Evolutionary conservation across 2,888 invertebrate species (phyloP), one percentile per base, ranked within the genome.

Genomic region (Chymomyza amoena): DNA sequence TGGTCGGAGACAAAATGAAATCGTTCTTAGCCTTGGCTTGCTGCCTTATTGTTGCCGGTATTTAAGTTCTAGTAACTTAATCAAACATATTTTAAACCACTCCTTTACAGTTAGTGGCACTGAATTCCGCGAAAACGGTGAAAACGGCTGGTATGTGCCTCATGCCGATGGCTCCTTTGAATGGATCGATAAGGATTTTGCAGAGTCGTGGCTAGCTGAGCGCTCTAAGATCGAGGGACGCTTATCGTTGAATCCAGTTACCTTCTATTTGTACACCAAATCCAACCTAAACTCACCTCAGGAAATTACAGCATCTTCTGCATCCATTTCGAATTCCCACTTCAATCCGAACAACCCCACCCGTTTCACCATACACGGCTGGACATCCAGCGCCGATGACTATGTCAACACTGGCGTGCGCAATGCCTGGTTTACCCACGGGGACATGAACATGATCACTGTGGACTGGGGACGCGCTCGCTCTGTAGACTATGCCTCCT

Each of bases 391-490:
- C 66, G 74, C 78, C 59, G 71, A 75, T 4, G 76, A 80, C 7
- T 75, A 67, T 4, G 77, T 89, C 76, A 89, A 89, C 73, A 79
- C 77, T 36, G 78, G 80, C 0, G 85, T 91, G 7, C 88, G 87
- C 13, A 69, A 84, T 45, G 94, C 94, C 0, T 94, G 93, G 81
- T 90, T 94, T 32, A 92, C 92, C 70, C 91, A 92, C 4, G 94
- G 93, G 50, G 93, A 93, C 71, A 90, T 93, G 73, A 94, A 94
- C 79, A 93, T 94, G 70, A 93, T 94, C 66, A 92, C 93, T 2
- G 93, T 94, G 13, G 94, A 94, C 82, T 94, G 94, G 94, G 92
- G 90, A 2, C 93, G 93, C 72, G 93, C 94, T 0, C 80, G 84
- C 16, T 93, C 93, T 73, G 91, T 93, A 0, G 93, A 93, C 77